Evolutionary conservation across 2,113 vertebrate genomes (phyloP), one percentile per base, ranked within the genome.

Genomic region (Chascanopsetta lugubris): DNA sequence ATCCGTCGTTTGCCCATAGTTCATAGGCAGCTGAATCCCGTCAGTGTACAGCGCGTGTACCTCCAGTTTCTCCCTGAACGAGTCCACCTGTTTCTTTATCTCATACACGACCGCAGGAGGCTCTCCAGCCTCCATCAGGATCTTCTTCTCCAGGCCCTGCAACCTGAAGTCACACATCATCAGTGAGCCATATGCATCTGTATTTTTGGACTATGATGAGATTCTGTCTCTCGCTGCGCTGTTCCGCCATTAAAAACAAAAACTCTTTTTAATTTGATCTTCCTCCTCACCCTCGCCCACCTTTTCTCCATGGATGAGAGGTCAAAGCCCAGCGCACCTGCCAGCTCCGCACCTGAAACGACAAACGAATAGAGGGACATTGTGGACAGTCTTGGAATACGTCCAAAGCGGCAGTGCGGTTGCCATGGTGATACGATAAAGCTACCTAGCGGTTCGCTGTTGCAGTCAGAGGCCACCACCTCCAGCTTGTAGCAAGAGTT

Each of bases 301-400:
- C 93, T 92, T 87, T 93, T 93, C 68, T 94, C 92, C 90, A 94
- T 92, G 32, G 90, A 84, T 18, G 82, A 90, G 4, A 93, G 87
- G 61, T 94, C 90, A 85, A 92, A 91, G 65, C 92, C 90, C 0
- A 93, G 56, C 6, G 85, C 86, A 51, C 85, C 80, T 6, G 89
- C 85, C 17, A 92, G 68, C 74, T 91, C 90, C 1, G 61, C 75
- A 65, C 87, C 91, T 93, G 27, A 25, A 81, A 78, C 2, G 4
- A 24, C 2, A 3, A 22, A 13, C 45, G 11, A 56, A n/a, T n/a
- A 21, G 30, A 62, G 5, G 7, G 5, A 56, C 34, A 29, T 25
- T 1, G 10, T 69, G 10, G 61, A 21, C 2, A 0, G 4, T 12
- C 63, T 38, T 7, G 12, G 12, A 22, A 21, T 56, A 6, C 40